Conservation (phyloP, 2,113 vertebrate genomes). For the Hippopotamus amphibius region DNA sequence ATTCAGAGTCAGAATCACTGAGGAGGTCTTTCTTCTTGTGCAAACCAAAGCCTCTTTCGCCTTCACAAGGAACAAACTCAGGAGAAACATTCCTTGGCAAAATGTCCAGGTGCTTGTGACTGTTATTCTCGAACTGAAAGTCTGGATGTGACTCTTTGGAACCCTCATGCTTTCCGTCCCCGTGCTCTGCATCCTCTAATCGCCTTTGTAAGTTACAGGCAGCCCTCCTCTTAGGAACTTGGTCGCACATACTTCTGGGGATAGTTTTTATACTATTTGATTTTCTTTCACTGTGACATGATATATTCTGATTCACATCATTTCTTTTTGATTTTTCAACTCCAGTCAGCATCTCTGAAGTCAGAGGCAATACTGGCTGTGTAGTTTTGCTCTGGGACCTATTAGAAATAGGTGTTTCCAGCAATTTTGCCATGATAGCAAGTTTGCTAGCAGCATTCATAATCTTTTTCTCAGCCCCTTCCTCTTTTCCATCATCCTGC, state of each 20-base stretch:
- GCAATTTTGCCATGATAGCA: conserved; percentile 94
- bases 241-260: conserved; percentile 1
- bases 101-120: conserved; percentile 24
- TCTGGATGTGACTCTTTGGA: conserved; percentile 4
- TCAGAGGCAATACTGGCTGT: conserved; percentile 49
- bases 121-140: neutral
- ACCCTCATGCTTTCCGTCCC: neutral
- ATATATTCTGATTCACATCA: neutral
- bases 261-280: neutral
- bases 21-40: neutral
- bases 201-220: conserved; percentile 75
- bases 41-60: conserved; percentile 32
- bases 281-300: conserved; percentile 57
- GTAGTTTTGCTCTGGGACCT: conserved; percentile 81
- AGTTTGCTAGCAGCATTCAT: conserved; percentile 96
- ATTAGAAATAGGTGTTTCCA: conserved; percentile 91
- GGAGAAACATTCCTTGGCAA: conserved; percentile 40
- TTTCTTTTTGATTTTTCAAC: conserved; percentile 70
- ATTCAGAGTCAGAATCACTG: neutral
- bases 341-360: conserved; percentile 74
- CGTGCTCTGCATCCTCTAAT: conserved; percentile 63
- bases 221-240: conserved; percentile 66
- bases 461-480: conserved; percentile 96
- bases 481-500: conserved; percentile 90
- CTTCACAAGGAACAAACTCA: conserved; percentile 48